Evolutionary conservation across 2,797 vertebrate genomes (phyloP), one percentile per base, ranked within the genome.

Genomic region (Bovichtus diacanthus): DNA sequence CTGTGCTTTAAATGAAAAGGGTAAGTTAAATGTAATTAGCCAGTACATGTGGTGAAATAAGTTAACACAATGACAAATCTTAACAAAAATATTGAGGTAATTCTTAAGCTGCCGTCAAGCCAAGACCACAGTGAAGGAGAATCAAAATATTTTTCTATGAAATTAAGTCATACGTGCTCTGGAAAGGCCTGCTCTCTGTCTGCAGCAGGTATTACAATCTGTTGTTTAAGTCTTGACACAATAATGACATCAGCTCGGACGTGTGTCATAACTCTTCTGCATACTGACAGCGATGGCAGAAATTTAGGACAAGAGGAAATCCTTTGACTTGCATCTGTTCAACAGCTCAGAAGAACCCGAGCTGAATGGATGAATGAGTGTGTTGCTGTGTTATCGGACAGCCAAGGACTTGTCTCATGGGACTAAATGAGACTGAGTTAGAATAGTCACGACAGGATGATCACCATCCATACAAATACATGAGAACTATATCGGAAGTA

Each of bases 221-320:
- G 53, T 73, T 80, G 61, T 80, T 79, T 21, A 81, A 81, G 76
- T 66, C 64, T 62, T 74, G 60, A 46, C 74, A 76, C 63, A 81
- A 76, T 83, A 70, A 71, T 86, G 65, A 88, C 82, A 91, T 89
- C 82, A 87, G 70, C 75, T 62, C 11, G 1, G 64, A 78, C 21
- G 36, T 19, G 54, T 83, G 81, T 55, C 58, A 70, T 90, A 83
- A 89, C 41, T 92, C 80, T 81, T 43, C 43, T 21, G 39, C 0
- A 7, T 1, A 63, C 74, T 77, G 88, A 92, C 84, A 84, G 74
- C 25, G 75, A 82, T 78, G 84, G 78, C 70, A 83, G 69, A 89
- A 80, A 83, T 62, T 60, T 76, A 55, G 80, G 80, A 87, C 61
- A 6, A 70, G 71, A 80, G 87, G 90, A 94, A 93, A 89, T 90